Evolutionary conservation across 37 sponge, comb jelly and placozoan species (phyloP), one percentile per base, ranked within the genome.

Genomic region (Chondrilla cf. caribensis): DNA sequence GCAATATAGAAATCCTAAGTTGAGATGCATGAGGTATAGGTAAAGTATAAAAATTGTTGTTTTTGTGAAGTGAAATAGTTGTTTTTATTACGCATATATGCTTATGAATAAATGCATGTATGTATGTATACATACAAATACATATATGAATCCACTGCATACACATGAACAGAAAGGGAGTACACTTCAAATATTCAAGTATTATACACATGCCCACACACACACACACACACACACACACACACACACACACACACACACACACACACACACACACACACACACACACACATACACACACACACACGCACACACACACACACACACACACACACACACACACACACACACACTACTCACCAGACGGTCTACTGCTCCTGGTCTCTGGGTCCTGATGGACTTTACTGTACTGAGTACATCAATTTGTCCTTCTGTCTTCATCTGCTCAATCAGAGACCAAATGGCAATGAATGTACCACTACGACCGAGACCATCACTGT

Each of bases 401-500:
- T 81, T 81, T 32, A 73, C 17, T 40, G 76, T 73, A 39, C 44
- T 25, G 9, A 73, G 42, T 38, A 73, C 76, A 73, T 82, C 82
- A 67, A 82, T 64, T 37, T 60, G 54, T 51, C 82, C 70, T 38
- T 82, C 82, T 67, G 70, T 42, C 42, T 82, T 82, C 82, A 82
- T 38, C 47, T 67, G 70, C 28, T 82, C 82, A 72, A 82, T 33
- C 38, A 82, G 70, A 4, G 70, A 82, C 54, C 58, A 64, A 37
- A 82, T 64, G 44, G 67, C 70, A 29, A 58, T 60, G 42, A 82
- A 82, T 40, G 70, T 67, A 29, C 82, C 36, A 82, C 55, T 68
- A n/a, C 82, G 82, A 82, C 82, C 82, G 2, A 82, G 54, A 4
- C 82, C 82, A 70, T 82, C 62, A 62, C 82, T 79, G 28, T 9